These are phyloP conservation scores for Ochropacha duplaris DNA, from an alignment of 2,888 invertebrate genomes.

Conservation along the genomic window DNA sequence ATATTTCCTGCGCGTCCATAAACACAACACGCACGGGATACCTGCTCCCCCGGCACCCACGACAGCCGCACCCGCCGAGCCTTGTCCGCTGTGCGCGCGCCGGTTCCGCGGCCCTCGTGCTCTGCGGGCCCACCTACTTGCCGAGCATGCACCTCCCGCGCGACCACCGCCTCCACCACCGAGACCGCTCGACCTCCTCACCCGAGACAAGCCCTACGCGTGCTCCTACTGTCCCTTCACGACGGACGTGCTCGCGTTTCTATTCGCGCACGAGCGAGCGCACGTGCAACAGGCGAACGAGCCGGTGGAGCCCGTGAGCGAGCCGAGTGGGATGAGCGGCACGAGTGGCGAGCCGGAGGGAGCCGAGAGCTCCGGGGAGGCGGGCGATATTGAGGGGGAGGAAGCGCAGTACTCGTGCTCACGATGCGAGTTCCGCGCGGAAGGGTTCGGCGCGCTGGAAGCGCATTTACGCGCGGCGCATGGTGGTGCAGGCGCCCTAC, in stretches of 20 bases:
- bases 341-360: slow-evolving; percentile 26
- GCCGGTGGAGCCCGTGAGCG: slow-evolving; percentile 31
- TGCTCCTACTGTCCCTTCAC: slow-evolving; percentile 96
- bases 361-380: slow-evolving; percentile 44
- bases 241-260: slow-evolving; percentile 93
- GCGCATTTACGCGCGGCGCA: slow-evolving; percentile 76
- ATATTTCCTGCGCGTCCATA: slow-evolving; percentile 98
- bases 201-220: slow-evolving; percentile 89
- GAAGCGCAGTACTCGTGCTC: slow-evolving; percentile 73
- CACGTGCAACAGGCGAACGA: slow-evolving; percentile 82
- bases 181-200: slow-evolving; percentile 83
- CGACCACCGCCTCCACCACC: slow-evolving; percentile 67
- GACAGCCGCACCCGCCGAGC: slow-evolving; percentile 72
- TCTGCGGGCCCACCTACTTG: slow-evolving; percentile 92
- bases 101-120: slow-evolving; percentile 95
- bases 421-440: slow-evolving; percentile 75
- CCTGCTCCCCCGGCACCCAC: slow-evolving; percentile 90
- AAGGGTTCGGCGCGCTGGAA: slow-evolving; percentile 74
- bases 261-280: slow-evolving; percentile 95
- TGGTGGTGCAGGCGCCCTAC: slow-evolving; percentile 78
- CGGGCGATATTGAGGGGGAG: slow-evolving; percentile 48
- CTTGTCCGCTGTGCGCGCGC: slow-evolving; percentile 92
- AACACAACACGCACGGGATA: slow-evolving; percentile 98
- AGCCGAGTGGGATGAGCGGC: slow-evolving; percentile 24
- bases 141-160: slow-evolving; percentile 90